phyloP scores from a whole-genome alignment of 2,888 invertebrate genomes.

The Dasysyrphus tricinctus region DNA sequence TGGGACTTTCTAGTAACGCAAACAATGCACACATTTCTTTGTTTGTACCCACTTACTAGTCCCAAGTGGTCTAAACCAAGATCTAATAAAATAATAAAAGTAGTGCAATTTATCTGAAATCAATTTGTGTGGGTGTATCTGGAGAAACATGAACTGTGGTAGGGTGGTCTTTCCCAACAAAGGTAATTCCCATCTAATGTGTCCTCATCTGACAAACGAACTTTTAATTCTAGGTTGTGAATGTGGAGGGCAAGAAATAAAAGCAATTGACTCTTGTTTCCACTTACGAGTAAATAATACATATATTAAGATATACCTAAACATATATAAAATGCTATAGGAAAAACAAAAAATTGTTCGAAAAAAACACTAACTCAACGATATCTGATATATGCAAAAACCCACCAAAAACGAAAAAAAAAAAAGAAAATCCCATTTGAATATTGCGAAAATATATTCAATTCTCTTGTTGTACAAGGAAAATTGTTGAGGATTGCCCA shows the following conservation, averaged over 20 bases:
- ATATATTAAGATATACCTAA: neutral
- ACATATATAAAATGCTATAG: constrained; percentile 1
- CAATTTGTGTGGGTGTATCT: neutral
- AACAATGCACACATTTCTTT: too few species aligned
- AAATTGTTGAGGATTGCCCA: constrained; percentile 72
- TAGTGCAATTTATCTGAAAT: neutral
- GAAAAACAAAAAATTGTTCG: neutral
- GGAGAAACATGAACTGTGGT: neutral
- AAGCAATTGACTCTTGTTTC: constrained; percentile 17
- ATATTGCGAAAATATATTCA: constrained; percentile 68
- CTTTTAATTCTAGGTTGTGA: constrained; percentile 2
- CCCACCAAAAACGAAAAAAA: constrained; percentile 50
- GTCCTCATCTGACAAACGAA: neutral
- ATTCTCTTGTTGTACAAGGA: constrained; percentile 66
- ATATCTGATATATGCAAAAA: constrained; percentile 37
- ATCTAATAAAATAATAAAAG: too few species aligned
- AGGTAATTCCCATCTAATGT: neutral
- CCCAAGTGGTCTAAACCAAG: too few species aligned
- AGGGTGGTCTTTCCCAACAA: neutral
- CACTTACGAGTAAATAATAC: neutral
- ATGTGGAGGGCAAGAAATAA: constrained; percentile 13
- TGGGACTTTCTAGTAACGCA: too few species aligned
- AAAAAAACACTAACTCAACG: constrained; percentile 15
- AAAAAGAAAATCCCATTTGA: constrained; percentile 48
- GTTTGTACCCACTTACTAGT: too few species aligned